Conservation (phyloP, 2,113 vertebrate genomes). For the Hydrochoerus hydrochaeris region DNA sequence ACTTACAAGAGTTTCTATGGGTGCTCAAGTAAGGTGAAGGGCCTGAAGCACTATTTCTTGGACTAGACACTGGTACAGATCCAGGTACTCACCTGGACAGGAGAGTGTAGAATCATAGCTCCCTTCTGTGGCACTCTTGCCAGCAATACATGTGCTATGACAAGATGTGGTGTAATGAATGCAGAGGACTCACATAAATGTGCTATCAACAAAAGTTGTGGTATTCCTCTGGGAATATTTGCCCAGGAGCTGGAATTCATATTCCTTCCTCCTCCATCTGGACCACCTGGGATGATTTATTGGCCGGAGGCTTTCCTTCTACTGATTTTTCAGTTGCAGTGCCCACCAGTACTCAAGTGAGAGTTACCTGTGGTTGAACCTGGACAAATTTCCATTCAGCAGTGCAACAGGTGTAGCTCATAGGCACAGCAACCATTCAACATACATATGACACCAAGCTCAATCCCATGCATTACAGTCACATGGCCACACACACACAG, state of each 20-base stretch:
- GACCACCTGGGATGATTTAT: not conserved
- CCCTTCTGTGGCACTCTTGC: not conserved
- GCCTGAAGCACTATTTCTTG: not conserved
- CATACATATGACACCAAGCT: not conserved
- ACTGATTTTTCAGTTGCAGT: not conserved
- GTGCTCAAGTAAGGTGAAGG: not conserved
- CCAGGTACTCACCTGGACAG: not conserved
- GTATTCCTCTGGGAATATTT: not conserved
- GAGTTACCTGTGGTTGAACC: not conserved
- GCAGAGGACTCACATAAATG: not conserved
- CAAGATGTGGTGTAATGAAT: not conserved
- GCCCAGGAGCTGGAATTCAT: not conserved
- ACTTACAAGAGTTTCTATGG: not conserved
- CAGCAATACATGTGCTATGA: not conserved
- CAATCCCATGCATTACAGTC: not conserved
- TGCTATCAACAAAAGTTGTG: not conserved
- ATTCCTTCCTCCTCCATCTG: not conserved
- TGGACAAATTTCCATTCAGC: not conserved
- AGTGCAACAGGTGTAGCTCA: not conserved
- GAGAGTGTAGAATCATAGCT: not conserved
- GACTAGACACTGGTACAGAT: not conserved
- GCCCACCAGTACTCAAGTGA: not conserved
- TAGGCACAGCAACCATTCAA: not conserved
- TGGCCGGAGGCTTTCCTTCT: not conserved
- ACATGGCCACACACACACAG: not conserved